Percentiles rank a stretch among this genome's conserved stretches.
phyloP scores from a whole-genome alignment of 2,888 invertebrate species.

The Agonum fuliginosum region DNA sequence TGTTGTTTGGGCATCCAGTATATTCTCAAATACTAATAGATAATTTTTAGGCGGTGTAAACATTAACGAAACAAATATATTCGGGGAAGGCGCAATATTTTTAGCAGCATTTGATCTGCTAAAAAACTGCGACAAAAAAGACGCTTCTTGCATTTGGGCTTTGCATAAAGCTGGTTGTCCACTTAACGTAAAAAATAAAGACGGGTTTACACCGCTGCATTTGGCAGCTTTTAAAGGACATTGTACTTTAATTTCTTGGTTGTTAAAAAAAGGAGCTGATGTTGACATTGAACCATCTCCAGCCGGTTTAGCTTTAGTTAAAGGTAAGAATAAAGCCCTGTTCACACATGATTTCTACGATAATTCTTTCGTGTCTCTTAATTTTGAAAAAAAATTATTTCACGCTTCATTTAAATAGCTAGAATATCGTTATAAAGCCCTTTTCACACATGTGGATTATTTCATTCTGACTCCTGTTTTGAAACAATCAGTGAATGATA shows the following conservation, averaged over 20 bases:
- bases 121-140: slow-evolving; percentile 64
- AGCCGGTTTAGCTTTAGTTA: slow-evolving; percentile 64
- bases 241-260: slow-evolving; percentile 67
- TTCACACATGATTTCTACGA: too few species aligned
- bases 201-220: slow-evolving; percentile 67
- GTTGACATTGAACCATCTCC: slow-evolving; percentile 64
- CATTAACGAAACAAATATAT: slow-evolving; percentile 64
- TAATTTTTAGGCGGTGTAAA: slow-evolving; percentile 65
- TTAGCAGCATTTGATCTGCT: slow-evolving; percentile 67
- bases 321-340: too few species aligned
- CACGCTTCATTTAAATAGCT: too few species aligned
- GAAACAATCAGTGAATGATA: too few species aligned
- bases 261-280: slow-evolving; percentile 66
- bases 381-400: too few species aligned
- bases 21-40: slow-evolving; percentile 33
- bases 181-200: slow-evolving; percentile 67
- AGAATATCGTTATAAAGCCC: too few species aligned
- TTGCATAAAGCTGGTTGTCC: slow-evolving; percentile 68
- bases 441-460: neutral
- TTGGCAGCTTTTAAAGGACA: slow-evolving; percentile 69
- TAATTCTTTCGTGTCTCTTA: too few species aligned
- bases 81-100: slow-evolving; percentile 68
- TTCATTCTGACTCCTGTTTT: neutral
- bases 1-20: slow-evolving; percentile 33
- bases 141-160: slow-evolving; percentile 68